Evolutionary conservation across 2,888 invertebrate species (phyloP).

Genomic region (Ectemnius lituratus): DNA sequence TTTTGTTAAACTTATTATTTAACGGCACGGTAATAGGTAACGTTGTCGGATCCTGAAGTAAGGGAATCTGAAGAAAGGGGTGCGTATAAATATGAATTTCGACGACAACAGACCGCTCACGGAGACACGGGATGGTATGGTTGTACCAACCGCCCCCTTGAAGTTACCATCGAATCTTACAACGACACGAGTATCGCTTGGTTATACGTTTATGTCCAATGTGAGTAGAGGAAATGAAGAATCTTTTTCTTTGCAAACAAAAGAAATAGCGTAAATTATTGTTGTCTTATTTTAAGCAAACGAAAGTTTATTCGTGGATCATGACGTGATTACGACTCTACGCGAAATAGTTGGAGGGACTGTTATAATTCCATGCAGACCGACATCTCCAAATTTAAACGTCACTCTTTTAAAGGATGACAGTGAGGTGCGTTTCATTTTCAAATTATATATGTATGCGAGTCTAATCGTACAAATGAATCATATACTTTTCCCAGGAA

Average conservation of each 20-base stretch:
- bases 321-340: constrained; percentile 42
- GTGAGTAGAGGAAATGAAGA: constrained; percentile 55
- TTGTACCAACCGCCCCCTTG: constrained; percentile 59
- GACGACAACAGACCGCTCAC: constrained; percentile 50
- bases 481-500: not conserved
- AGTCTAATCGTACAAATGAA: not conserved
- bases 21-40: constrained; percentile 34
- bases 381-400: constrained; percentile 81
- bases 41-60: constrained; percentile 45
- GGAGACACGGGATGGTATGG: constrained; percentile 75
- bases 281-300: constrained; percentile 75
- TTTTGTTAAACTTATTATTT: no score
- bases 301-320: constrained; percentile 77
- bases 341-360: constrained; percentile 71
- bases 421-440: constrained; percentile 21
- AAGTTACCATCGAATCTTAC: constrained; percentile 35
- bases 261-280: not conserved
- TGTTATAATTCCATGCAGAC: constrained; percentile 82
- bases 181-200: constrained; percentile 57
- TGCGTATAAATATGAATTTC: constrained; percentile 45
- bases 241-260: not conserved
- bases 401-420: constrained; percentile 70
- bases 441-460: not conserved
- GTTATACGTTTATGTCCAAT: constrained; percentile 72
- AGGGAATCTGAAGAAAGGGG: constrained; percentile 14